These are phyloP conservation scores for Limnephilus auricula DNA, from an alignment of 2,888 invertebrate species.

Conservation along the genomic window DNA sequence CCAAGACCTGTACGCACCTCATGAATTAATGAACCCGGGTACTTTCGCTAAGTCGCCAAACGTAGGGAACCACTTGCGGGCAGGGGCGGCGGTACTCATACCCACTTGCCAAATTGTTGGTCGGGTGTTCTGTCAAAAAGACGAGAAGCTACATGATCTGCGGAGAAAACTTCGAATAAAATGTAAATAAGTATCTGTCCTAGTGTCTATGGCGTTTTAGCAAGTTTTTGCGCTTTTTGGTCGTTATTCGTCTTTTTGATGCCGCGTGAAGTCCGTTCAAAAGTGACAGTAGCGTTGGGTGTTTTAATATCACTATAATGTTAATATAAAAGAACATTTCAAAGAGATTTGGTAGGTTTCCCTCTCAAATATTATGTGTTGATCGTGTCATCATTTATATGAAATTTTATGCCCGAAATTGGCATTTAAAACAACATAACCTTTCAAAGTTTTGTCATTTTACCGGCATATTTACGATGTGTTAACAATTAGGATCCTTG, in stretches of 20 bases:
- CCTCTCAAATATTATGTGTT: neutral
- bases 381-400: neutral
- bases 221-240: conserved; percentile 3
- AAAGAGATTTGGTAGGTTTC: conserved; percentile 38
- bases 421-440: conserved; percentile 23
- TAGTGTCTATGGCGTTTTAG: neutral
- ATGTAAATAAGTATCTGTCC: neutral
- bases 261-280: conserved; percentile 57
- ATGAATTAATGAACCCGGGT: too few species aligned
- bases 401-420: neutral
- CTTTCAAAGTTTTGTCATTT: conserved; percentile 11
- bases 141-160: neutral
- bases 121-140: neutral
- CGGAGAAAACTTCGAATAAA: neutral
- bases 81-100: too few species aligned
- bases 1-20: too few species aligned
- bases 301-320: conserved; percentile 15
- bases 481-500: neutral
- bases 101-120: too few species aligned
- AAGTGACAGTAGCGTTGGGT: conserved; percentile 54
- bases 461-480: conserved; percentile 14
- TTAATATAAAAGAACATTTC: conserved; percentile 28
- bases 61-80: too few species aligned
- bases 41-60: too few species aligned
- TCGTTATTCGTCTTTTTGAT: conserved; percentile 48